These are phyloP conservation scores for Rhombomys opimus DNA, from an alignment of 2,113 vertebrate species.

Conservation along the genomic window DNA sequence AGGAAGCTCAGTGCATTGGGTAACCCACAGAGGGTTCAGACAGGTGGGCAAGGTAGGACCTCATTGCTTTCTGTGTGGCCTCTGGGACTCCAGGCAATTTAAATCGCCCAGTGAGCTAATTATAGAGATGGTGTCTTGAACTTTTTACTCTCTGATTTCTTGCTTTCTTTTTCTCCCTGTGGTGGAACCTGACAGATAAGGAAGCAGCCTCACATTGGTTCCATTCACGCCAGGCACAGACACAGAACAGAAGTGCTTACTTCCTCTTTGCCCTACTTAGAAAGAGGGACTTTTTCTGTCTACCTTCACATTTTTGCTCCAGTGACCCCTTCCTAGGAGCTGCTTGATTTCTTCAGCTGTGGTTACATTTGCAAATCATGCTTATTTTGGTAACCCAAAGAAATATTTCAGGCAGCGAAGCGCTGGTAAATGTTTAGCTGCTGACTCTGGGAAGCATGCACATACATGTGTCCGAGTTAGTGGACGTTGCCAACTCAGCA, in stretches of 20 bases:
- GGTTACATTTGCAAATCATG: background rate
- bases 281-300: background rate
- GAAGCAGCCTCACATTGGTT: background rate
- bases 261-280: background rate
- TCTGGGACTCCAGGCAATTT: constrained; percentile 40
- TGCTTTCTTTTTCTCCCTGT: constrained; percentile 34
- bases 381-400: constrained; percentile 11
- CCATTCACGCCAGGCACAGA: background rate
- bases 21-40: background rate
- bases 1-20: background rate
- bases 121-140: constrained; percentile 49
- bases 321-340: background rate
- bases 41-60: background rate
- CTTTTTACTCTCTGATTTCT: constrained; percentile 42
- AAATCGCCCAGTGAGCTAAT: constrained; percentile 66
- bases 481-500: no score
- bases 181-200: constrained; percentile 28
- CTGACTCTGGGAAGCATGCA: background rate
- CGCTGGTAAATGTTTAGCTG: background rate
- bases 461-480: background rate
- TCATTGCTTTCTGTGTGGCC: background rate
- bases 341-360: background rate
- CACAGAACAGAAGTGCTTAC: background rate
- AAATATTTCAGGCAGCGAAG: background rate
- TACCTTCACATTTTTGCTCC: background rate